Evolutionary conservation across 2,113 vertebrate genomes (phyloP).

Genomic region (Balaeniceps rex): DNA sequence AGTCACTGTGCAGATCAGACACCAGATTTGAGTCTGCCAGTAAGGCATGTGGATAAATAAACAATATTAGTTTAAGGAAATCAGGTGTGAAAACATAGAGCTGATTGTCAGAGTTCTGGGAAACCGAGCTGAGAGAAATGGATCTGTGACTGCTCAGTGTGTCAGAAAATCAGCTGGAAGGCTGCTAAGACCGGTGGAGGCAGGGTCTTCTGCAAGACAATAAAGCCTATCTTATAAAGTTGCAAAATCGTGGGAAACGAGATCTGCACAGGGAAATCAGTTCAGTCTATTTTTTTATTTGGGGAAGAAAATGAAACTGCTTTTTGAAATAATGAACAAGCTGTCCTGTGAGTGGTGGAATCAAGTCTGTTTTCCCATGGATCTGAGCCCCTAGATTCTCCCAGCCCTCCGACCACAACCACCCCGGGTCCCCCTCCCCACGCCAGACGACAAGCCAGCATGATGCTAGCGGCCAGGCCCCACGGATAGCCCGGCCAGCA

Average conservation of each 20-base stretch:
- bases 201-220: neutral
- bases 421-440: neutral
- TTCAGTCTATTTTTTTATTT: neutral
- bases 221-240: neutral
- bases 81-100: neutral
- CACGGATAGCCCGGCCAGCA: neutral
- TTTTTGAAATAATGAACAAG: neutral
- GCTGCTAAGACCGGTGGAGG: neutral
- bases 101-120: neutral
- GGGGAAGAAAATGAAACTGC: conserved; percentile 17
- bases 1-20: neutral
- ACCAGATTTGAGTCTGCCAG: neutral
- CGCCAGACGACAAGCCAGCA: fast-evolving
- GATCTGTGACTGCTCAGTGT: neutral
- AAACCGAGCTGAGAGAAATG: neutral
- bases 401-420: neutral
- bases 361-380: neutral
- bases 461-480: neutral
- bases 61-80: neutral
- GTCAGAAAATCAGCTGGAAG: neutral
- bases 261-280: neutral
- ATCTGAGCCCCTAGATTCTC: neutral
- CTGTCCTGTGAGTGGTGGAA: neutral
- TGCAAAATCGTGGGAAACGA: neutral
- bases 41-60: neutral